Conservation (phyloP, 2,797 vertebrate genomes). For the Sternarchorhynchus goeldii region DNA sequence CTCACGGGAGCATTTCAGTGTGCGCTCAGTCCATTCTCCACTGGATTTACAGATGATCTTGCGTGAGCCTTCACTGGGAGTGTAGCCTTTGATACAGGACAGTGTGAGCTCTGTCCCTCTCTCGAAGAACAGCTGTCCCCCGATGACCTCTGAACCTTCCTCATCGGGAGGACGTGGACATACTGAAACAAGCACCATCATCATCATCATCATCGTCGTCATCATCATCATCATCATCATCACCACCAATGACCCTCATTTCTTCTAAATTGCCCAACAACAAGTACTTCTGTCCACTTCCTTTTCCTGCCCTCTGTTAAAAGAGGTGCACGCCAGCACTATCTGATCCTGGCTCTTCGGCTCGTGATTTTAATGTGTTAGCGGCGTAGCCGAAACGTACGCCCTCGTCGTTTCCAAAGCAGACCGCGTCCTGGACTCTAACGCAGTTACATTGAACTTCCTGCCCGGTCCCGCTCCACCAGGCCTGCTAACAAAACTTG, state of each 20-base stretch:
- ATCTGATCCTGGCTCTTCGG: neutral
- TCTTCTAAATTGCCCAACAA: neutral
- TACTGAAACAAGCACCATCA: constrained; percentile 57
- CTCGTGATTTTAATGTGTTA: neutral
- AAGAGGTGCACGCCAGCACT: neutral
- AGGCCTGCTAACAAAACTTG: neutral
- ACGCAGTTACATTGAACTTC: too few species aligned
- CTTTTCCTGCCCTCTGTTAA: neutral
- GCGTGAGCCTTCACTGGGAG: constrained; percentile 57
- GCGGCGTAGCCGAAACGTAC: neutral
- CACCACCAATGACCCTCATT: too few species aligned
- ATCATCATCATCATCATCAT: neutral
- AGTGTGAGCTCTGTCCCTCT: constrained; percentile 76
- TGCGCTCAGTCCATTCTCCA: constrained; percentile 76
- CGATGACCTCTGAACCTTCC: constrained; percentile 64
- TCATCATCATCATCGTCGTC: neutral
- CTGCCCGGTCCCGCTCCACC: neutral
- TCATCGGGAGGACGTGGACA: constrained; percentile 75
- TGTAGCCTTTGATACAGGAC: constrained; percentile 75
- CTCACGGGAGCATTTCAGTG: constrained; percentile 83
- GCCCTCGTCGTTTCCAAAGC: neutral
- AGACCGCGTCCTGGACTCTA: neutral
- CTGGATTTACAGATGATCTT: constrained; percentile 72
- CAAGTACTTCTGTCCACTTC: neutral
- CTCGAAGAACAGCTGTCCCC: constrained; percentile 73